A percentile compares a stretch with the other conserved stretches of the same genome.
phyloP scores from a whole-genome alignment of 2,113 vertebrate species.

The Donacobius atricapilla region DNA sequence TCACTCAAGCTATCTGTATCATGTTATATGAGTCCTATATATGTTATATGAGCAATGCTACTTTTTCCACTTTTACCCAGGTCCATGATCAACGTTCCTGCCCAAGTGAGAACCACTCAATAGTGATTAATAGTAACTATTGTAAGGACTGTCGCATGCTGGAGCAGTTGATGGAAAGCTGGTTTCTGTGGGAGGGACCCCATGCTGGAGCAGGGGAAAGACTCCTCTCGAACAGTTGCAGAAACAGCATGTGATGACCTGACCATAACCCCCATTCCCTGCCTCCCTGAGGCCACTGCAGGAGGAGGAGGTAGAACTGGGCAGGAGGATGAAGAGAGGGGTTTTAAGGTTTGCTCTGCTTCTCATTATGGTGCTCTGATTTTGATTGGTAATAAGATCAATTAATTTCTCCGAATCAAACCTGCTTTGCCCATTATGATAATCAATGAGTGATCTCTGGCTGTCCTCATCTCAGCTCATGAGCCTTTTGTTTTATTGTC shows the following conservation, averaged over 20 bases:
- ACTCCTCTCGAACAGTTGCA: neutral
- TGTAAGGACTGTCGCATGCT: neutral
- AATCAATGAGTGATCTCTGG: neutral
- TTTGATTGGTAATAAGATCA: neutral
- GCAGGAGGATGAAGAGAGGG: neutral
- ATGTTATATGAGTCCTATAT: neutral
- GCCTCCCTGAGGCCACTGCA: no score
- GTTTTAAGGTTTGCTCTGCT: neutral
- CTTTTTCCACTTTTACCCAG: neutral
- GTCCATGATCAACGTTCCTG: neutral
- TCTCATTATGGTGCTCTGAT: neutral
- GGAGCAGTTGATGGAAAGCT: neutral
- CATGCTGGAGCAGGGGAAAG: neutral
- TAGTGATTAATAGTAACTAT: neutral
- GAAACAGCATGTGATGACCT: rapidly evolving
- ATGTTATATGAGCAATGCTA: neutral
- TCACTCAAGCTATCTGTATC: neutral
- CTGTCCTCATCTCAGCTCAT: neutral
- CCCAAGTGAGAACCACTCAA: neutral
- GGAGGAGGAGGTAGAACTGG: neutral
- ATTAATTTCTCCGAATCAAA: neutral
- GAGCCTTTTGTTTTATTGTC: neutral
- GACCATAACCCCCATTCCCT: neutral
- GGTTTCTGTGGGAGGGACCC: neutral
- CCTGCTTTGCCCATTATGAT: neutral